Evolutionary conservation across 1,140 invertebrate genomes (phyloP), one percentile per base, ranked within the genome.

Genomic region (Lordiphosa stackelbergi): DNA sequence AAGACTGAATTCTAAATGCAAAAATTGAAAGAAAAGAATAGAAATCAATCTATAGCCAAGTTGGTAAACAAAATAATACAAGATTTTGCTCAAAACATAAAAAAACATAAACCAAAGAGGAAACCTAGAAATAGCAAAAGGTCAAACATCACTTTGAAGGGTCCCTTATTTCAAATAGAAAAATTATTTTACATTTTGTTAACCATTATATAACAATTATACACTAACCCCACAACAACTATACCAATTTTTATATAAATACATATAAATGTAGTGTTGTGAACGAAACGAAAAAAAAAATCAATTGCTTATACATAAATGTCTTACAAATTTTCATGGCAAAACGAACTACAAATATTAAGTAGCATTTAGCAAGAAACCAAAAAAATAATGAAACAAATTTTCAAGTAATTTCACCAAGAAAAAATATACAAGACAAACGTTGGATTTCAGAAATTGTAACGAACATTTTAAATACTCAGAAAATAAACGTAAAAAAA

Each of bases 241-340:
- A 71, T 81, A 74, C 41, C 75, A 73, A 81, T 79, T 79, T 79
- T 81, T 69, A 69, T 69, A 69, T 52, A 48, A 28, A 46, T 40
- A 69, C 60, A 74, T 63, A 83, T 83, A 73, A 75, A 81, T 81
- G 77, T 81, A 81, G 75, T 83, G 77, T 81, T 81, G 75, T 81
- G 75, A 81, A 65, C 60, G 9, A 66, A 64, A 59, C 38, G 41
- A 53, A 24, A 19, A 38, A 38, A 9, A 52, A 24, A 52, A 40
- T 2, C 8, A 42, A 53, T 68, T 59, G 43, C 65, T 69, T 83
- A 71, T 73, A 78, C 66, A 79, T 75, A 52, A 73, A 65, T 74
- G 66, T 73, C 79, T 49, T 60, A 78, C 74, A 78, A 79, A 78
- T 78, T 78, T 79, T 73, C 54, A 73, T 58, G 65, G 66, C 60